Evolutionary conservation across 2,797 vertebrate genomes (phyloP).

Genomic region (Aphelocoma californica): DNA sequence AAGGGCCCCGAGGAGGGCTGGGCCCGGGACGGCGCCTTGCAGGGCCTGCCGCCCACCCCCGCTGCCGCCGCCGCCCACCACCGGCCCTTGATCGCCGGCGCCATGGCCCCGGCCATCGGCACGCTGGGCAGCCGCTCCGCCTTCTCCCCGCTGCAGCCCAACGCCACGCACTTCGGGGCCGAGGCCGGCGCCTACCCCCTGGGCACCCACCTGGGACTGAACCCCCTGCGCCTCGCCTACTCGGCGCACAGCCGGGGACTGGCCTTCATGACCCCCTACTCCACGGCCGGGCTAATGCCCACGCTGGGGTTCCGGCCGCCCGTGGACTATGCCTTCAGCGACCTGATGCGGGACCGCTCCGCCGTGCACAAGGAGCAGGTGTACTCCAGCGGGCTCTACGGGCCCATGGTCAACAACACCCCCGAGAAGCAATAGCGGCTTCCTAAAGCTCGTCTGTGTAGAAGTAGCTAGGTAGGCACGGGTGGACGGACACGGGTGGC

Average conservation of each 20-base stretch:
- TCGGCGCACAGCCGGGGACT: constrained; percentile 96
- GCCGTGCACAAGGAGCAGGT: constrained; percentile 94
- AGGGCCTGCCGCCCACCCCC: constrained; percentile 71
- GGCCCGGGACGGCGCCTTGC: constrained; percentile 76
- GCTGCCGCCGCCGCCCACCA: constrained; percentile 77
- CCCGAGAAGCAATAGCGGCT: constrained; percentile 90
- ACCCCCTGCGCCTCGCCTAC: constrained; percentile 94
- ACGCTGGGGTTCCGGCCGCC: constrained; percentile 95
- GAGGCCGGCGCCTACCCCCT: constrained; percentile 89
- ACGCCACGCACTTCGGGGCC: constrained; percentile 89
- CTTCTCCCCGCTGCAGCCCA: constrained; percentile 94
- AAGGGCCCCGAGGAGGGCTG: constrained; percentile 82
- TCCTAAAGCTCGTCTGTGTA: neutral
- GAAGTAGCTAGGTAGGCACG: neutral
- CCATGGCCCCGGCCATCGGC: constrained; percentile 86
- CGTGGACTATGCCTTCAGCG: constrained; percentile 98
- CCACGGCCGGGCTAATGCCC: constrained; percentile 93
- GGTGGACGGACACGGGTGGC: neutral
- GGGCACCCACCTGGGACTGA: constrained; percentile 91
- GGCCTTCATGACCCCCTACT: constrained; percentile 98
- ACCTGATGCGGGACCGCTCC: constrained; percentile 95
- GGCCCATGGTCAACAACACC: constrained; percentile 93
- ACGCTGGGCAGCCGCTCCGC: constrained; percentile 93
- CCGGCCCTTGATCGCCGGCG: constrained; percentile 89
- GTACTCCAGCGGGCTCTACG: constrained; percentile 89